phyloP scores from a whole-genome alignment of 2,888 invertebrate genomes.

The Nemotelus pantherinus region DNA sequence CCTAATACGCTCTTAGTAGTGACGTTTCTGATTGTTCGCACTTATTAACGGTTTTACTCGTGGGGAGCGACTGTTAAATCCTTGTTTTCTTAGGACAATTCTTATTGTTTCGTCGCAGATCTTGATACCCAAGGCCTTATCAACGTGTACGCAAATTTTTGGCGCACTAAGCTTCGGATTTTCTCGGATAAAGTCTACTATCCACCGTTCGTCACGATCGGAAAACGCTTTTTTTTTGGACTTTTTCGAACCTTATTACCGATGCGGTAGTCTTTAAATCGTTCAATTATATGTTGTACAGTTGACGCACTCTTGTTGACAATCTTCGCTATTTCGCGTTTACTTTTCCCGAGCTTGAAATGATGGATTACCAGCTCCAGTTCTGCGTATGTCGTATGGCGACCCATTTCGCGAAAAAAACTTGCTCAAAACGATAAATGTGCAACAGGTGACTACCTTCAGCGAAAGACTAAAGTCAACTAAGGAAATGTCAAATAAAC shows the following conservation, averaged over 20 bases:
- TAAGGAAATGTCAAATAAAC: constrained; percentile 13
- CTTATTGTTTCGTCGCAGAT: constrained; percentile 26
- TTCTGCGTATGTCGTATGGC: constrained; percentile 13
- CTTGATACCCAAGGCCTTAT: constrained; percentile 21
- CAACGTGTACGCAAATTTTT: constrained; percentile 10
- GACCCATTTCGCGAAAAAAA: constrained; percentile 22
- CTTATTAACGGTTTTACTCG: constrained; percentile 24
- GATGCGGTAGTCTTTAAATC: neutral
- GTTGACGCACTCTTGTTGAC: constrained; percentile 22
- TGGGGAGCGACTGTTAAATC: neutral
- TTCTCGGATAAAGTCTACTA: constrained; percentile 26
- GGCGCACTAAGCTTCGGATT: constrained; percentile 23
- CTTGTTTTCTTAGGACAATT: constrained; percentile 22
- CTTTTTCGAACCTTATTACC: constrained; percentile 3
- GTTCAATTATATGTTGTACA: constrained; percentile 24
- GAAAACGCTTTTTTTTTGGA: constrained; percentile 13
- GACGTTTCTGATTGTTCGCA: constrained; percentile 20
- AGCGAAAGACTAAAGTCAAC: constrained; percentile 19
- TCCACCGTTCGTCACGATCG: constrained; percentile 25
- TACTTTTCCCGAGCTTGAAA: constrained; percentile 24
- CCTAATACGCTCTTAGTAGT: too few relatives aligned
- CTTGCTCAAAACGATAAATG: constrained; percentile 10
- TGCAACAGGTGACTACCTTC: constrained; percentile 16
- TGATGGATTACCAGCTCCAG: constrained; percentile 6
- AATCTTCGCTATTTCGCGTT: constrained; percentile 8